Conservation (phyloP, 2,113 vertebrate genomes). For the Osmerus mordax region DNA sequence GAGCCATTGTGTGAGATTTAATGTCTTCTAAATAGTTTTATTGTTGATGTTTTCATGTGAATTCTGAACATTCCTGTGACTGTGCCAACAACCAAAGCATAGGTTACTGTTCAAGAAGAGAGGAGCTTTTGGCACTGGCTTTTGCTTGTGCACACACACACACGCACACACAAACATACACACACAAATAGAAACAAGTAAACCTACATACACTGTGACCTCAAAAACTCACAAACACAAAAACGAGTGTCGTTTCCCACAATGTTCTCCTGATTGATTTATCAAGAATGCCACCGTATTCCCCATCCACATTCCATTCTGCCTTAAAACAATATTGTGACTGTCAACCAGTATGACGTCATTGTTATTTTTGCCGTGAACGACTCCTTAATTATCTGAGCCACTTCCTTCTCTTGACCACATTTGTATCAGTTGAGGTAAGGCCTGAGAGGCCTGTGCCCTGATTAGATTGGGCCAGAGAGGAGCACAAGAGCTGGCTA, state of each 20-base stretch:
- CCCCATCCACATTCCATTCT: too few relatives aligned
- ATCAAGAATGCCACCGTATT: too few relatives aligned
- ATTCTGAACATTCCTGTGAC: conserved; percentile 68
- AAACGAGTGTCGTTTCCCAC: background rate
- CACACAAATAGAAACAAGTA: background rate
- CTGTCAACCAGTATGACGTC: background rate
- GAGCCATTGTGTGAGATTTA: conserved; percentile 52
- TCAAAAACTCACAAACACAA: background rate
- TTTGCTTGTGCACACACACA: background rate
- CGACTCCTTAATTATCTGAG: conserved; percentile 63
- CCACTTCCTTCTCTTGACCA: conserved; percentile 68
- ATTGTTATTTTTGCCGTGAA: conserved; percentile 45
- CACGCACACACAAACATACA: background rate
- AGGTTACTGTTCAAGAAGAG: conserved; percentile 47
- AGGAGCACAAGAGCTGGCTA: conserved; percentile 35
- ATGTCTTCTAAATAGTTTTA: conserved; percentile 67
- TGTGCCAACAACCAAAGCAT: conserved; percentile 49
- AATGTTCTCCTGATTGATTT: too few relatives aligned
- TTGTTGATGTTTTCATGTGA: conserved; percentile 68
- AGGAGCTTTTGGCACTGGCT: conserved; percentile 18
- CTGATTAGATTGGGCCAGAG: conserved; percentile 61
- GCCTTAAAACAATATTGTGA: too few relatives aligned
- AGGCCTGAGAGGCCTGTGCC: conserved; percentile 37
- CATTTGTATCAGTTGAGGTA: conserved; percentile 68
- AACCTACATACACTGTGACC: background rate